Conservation (phyloP, 2,888 invertebrate genomes). For the Xestia rhomboidea region DNA sequence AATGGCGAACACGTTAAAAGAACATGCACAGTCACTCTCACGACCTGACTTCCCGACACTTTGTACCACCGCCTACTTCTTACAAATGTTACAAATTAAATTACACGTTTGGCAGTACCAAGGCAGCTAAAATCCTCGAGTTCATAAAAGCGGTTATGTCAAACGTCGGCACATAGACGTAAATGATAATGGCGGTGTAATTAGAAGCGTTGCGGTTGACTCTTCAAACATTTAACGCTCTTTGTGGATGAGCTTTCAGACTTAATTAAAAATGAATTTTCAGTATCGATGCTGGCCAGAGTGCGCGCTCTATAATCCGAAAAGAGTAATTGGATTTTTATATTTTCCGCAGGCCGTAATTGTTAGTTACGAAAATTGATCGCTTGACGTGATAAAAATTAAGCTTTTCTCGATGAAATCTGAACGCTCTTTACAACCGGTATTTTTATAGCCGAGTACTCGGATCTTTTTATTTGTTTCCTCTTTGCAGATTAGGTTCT, state of each 20-base stretch:
- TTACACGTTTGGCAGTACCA: constrained; percentile 57
- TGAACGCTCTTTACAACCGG: constrained; percentile 31
- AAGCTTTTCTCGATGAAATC: constrained; percentile 53
- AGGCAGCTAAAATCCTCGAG: constrained; percentile 59
- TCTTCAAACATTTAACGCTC: constrained; percentile 73
- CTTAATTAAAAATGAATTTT: constrained; percentile 71
- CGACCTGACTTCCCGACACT: constrained; percentile 69
- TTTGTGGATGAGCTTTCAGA: constrained; percentile 68
- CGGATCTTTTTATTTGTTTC: constrained; percentile 27
- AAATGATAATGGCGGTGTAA: constrained; percentile 69
- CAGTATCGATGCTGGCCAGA: constrained; percentile 53
- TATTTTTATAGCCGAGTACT: constrained; percentile 34
- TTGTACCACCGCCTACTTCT: constrained; percentile 47
- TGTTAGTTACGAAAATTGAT: constrained; percentile 64
- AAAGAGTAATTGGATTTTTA: constrained; percentile 60
- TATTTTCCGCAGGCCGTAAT: constrained; percentile 44
- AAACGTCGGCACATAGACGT: constrained; percentile 66
- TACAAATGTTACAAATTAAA: constrained; percentile 58
- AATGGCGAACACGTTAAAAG: constrained; percentile 79
- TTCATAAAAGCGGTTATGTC: constrained; percentile 69
- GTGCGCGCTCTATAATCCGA: constrained; percentile 54
- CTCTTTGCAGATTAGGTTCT: constrained; percentile 33
- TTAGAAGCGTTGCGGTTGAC: constrained; percentile 68
- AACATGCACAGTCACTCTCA: constrained; percentile 76
- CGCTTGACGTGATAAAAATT: constrained; percentile 54